Evolutionary conservation across 1,140 invertebrate genomes (phyloP).

Genomic region (Hestina assimilis): DNA sequence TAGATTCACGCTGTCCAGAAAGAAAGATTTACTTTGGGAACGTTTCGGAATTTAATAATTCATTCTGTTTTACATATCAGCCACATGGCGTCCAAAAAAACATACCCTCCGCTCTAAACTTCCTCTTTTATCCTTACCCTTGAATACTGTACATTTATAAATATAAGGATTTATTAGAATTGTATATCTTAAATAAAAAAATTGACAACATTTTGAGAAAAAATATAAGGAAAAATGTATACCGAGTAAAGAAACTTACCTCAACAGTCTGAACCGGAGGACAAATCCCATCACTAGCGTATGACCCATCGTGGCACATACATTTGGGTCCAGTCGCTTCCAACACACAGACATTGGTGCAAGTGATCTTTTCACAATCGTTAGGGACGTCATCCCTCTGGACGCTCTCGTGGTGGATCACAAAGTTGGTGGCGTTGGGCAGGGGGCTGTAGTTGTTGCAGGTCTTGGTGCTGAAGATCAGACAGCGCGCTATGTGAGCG

Average conservation of each 20-base stretch:
- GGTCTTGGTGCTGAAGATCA: constrained; percentile 63
- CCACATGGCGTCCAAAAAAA: too few relatives aligned
- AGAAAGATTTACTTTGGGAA: too few relatives aligned
- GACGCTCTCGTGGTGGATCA: constrained; percentile 77
- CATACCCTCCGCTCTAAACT: too few relatives aligned
- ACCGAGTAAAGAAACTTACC: constrained; percentile 32
- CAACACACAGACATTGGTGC: constrained; percentile 79
- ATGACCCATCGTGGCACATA: constrained; percentile 77
- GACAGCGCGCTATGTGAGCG: constrained; percentile 77
- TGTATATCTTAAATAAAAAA: too few relatives aligned
- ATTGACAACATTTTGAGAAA: too few relatives aligned
- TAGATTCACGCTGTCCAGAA: too few relatives aligned
- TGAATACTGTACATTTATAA: too few relatives aligned
- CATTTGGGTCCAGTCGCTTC: constrained; percentile 71
- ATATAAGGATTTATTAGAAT: too few relatives aligned
- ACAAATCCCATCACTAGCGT: constrained; percentile 37
- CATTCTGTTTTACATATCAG: too few relatives aligned
- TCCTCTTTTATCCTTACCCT: too few relatives aligned
- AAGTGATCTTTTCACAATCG: constrained; percentile 70
- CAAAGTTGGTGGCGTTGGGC: constrained; percentile 75
- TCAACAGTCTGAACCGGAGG: constrained; percentile 11
- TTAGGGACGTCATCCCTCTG: constrained; percentile 74
- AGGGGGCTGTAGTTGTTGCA: constrained; percentile 72
- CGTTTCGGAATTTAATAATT: too few relatives aligned
- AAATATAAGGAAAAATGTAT: too few relatives aligned